phyloP scores from a whole-genome alignment of 1,140 invertebrate genomes.

The Limonius californicus region DNA sequence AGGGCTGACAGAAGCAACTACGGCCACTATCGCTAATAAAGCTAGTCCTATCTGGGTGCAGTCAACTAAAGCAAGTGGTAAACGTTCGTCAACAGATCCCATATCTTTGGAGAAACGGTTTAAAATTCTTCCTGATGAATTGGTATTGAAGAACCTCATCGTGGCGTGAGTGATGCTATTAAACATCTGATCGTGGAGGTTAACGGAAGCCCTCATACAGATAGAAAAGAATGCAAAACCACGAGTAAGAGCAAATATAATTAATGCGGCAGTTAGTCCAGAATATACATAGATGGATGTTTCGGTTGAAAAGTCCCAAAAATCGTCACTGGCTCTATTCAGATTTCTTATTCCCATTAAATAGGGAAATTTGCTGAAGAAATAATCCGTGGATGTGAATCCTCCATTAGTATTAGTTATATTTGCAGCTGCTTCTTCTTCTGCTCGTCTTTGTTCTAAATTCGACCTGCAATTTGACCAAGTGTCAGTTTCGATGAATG shows the following conservation, averaged over 20 bases:
- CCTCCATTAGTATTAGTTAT: slow-evolving; percentile 24
- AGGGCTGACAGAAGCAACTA: slow-evolving; percentile 67
- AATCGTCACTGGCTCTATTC: not conserved
- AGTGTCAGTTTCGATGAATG: too few relatives aligned
- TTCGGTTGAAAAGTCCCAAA: not conserved
- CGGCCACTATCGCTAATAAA: slow-evolving; percentile 30
- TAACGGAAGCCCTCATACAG: slow-evolving; percentile 52
- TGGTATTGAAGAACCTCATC: slow-evolving; percentile 57
- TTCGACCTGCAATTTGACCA: not conserved
- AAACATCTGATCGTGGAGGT: slow-evolving; percentile 64
- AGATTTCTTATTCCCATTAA: too few relatives aligned
- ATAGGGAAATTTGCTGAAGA: too few relatives aligned
- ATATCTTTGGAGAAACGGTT: slow-evolving; percentile 54
- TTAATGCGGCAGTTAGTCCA: slow-evolving; percentile 38
- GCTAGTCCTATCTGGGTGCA: not conserved
- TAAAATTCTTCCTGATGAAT: slow-evolving; percentile 51
- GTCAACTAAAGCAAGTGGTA: slow-evolving; percentile 23
- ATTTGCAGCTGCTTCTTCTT: slow-evolving; percentile 19
- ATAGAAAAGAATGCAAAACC: slow-evolving; percentile 45
- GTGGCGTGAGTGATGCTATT: slow-evolving; percentile 52
- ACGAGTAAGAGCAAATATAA: slow-evolving; percentile 48
- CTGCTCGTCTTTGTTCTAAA: not conserved
- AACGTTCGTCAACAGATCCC: slow-evolving; percentile 39
- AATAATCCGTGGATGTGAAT: too few relatives aligned
- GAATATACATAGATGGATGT: slow-evolving; percentile 39